Evolutionary conservation across 2,113 vertebrate genomes (phyloP).

Genomic region (Hystrix brachyura): DNA sequence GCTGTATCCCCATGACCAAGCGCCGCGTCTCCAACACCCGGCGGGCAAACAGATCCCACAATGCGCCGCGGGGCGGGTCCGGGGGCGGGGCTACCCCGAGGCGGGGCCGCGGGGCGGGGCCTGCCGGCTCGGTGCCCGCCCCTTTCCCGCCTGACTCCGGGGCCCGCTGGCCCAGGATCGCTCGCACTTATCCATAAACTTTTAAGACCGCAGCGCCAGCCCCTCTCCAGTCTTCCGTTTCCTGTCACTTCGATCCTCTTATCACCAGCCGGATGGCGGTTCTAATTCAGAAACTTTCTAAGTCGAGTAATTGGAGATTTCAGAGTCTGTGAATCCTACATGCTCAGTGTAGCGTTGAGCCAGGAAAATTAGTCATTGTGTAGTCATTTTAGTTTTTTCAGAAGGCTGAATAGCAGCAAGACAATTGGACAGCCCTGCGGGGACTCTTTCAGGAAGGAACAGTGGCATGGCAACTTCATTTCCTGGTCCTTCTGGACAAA

Average conservation of each 20-base stretch:
- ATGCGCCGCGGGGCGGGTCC: constrained; percentile 57
- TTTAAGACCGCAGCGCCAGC: too few relatives aligned
- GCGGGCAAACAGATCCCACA: constrained; percentile 49
- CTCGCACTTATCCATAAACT: fast-evolving
- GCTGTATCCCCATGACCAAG: constrained; percentile 70
- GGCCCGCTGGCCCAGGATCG: fast-evolving
- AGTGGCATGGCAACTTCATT: neutral
- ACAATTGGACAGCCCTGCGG: neutral
- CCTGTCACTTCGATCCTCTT: neutral
- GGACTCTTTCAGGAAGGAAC: neutral
- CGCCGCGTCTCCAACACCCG: fast-evolving
- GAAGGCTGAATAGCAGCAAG: neutral
- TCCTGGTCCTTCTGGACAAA: neutral
- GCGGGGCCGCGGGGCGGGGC: neutral
- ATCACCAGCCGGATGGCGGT: neutral
- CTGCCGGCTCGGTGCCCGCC: fast-evolving
- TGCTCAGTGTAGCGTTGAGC: neutral
- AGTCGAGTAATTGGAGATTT: neutral
- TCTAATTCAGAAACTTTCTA: neutral
- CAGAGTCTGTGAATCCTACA: neutral
- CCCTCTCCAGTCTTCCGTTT: neutral
- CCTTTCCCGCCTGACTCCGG: fast-evolving
- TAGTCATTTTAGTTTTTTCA: neutral
- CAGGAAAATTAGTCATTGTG: neutral
- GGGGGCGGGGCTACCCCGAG: neutral